Conservation (phyloP, 1,140 invertebrate genomes). For the Scylla paramamosain region DNA sequence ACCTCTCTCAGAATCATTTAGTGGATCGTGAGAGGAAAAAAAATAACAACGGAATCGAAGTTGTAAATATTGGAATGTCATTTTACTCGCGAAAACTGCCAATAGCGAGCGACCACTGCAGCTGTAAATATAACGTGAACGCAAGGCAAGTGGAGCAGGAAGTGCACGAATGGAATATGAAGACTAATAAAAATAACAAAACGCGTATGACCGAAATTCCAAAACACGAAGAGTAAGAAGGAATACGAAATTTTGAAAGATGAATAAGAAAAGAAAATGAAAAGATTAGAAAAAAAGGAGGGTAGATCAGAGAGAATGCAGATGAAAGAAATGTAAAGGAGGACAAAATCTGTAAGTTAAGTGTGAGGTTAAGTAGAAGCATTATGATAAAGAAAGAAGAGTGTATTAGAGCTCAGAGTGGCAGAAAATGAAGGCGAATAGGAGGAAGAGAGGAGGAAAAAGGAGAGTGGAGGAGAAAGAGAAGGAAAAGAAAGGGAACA, state of each 20-base stretch:
- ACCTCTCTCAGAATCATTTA: neutral
- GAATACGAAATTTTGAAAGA: neutral
- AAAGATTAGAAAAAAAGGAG: neutral
- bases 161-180: neutral
- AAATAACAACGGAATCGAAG: slow-evolving; percentile 17
- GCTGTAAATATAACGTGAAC: neutral
- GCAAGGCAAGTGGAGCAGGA: neutral
- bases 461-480: too few species aligned
- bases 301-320: neutral
- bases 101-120: neutral
- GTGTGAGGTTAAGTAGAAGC: too few species aligned
- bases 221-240: neutral
- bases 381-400: too few species aligned
- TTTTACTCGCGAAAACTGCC: neutral
- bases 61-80: neutral
- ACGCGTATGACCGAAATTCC: neutral
- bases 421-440: neutral
- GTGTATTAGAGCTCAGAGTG: too few species aligned
- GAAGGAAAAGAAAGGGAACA: too few species aligned
- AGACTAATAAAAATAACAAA: neutral
- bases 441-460: neutral
- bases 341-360: too few species aligned
- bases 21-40: neutral
- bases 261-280: neutral
- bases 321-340: neutral